Evolutionary conservation across 2,888 invertebrate species (phyloP).

Genomic region (Nudaria mundana): DNA sequence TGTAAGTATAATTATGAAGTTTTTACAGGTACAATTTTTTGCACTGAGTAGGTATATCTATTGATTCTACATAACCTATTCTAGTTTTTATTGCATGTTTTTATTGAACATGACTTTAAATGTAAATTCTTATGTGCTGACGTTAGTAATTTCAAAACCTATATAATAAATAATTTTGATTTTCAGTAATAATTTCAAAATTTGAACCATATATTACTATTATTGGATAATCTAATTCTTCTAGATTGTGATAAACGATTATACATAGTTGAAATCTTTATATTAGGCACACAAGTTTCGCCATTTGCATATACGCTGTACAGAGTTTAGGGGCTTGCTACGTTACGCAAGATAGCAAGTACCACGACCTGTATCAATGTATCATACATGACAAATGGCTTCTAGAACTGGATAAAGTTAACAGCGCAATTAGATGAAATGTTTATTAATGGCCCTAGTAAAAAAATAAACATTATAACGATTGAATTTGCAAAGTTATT

Average conservation of each 20-base stretch:
- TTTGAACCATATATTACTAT: slow-evolving; percentile 24
- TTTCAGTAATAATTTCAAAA: no score
- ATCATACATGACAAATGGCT: slow-evolving; percentile 56
- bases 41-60: no score
- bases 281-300: slow-evolving; percentile 42
- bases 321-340: slow-evolving; percentile 63
- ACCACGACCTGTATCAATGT: slow-evolving; percentile 36
- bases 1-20: no score
- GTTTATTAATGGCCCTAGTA: slow-evolving; percentile 28
- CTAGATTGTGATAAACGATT: slow-evolving; percentile 12
- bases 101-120: no score
- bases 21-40: no score
- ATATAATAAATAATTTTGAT: no score
- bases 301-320: slow-evolving; percentile 61
- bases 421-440: slow-evolving; percentile 33
- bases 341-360: slow-evolving; percentile 57
- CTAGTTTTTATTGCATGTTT: no score
- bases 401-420: slow-evolving; percentile 45
- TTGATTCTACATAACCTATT: no score
- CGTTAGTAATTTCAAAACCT: no score
- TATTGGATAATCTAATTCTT: slow-evolving; percentile 13
- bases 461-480: no score
- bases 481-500: no score
- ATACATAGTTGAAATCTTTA: slow-evolving; percentile 34
- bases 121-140: no score